Evolutionary conservation across 2,113 vertebrate species (phyloP).

Genomic region (Rhinoderma darwinii): DNA sequence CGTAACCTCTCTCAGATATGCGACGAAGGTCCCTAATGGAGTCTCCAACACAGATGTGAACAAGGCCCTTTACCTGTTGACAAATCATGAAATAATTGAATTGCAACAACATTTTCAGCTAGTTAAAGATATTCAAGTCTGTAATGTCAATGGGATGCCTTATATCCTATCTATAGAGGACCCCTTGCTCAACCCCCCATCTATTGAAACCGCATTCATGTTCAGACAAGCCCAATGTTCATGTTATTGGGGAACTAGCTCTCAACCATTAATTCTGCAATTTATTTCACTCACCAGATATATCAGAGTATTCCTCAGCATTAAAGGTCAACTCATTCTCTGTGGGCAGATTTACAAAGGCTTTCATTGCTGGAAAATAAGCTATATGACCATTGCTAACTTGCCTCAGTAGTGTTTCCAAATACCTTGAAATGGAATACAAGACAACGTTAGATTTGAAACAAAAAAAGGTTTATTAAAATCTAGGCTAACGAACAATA

Average conservation of each 20-base stretch:
- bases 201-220: no score
- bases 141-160: no score
- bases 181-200: no score
- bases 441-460: background rate
- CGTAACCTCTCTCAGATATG: no score
- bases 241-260: background rate
- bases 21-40: no score
- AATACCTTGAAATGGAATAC: conserved; percentile 82
- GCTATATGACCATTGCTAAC: conserved; percentile 99
- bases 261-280: background rate
- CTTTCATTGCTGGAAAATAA: conserved; percentile 99
- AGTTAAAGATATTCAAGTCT: no score
- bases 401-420: conserved; percentile 96
- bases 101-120: no score
- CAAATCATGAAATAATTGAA: no score
- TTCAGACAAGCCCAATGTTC: background rate
- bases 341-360: conserved; percentile 97
- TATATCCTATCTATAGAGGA: no score
- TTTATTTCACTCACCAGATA: conserved; percentile 82
- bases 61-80: no score
- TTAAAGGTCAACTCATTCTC: conserved; percentile 98
- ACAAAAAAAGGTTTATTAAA: background rate
- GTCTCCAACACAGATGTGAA: no score
- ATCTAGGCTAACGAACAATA: background rate
- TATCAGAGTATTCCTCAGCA: conserved; percentile 98